Percentiles rank a stretch among this genome's conserved stretches.
Conservation (phyloP, 2,888 invertebrate species). For the Calliphora vomitoria region DNA sequence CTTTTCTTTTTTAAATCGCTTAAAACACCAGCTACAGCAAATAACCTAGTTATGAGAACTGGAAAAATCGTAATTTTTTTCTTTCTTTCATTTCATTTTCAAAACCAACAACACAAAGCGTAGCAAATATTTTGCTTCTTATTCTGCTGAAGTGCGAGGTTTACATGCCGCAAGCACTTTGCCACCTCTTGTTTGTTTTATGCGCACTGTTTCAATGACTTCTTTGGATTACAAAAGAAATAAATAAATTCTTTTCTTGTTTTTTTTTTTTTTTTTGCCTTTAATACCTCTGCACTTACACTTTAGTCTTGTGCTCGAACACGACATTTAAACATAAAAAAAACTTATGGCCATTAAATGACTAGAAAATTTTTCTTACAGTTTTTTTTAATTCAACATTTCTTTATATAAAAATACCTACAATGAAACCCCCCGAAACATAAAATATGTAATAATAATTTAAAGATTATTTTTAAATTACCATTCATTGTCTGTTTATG, state of each 20-base stretch:
- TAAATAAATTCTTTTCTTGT: not conserved
- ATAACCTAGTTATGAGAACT: not conserved
- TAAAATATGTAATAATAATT: not conserved
- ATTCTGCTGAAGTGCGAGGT: not conserved
- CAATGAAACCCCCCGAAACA: not conserved
- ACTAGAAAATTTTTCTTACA: not conserved
- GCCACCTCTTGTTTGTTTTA: slow-evolving; percentile 3
- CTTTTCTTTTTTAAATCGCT: not conserved
- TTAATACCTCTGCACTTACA: too few relatives aligned
- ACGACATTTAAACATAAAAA: not conserved
- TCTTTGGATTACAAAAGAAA: not conserved
- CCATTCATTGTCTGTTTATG: slow-evolving; percentile 9
- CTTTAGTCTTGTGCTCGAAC: too few relatives aligned
- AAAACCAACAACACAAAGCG: not conserved
- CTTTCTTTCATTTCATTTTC: not conserved
- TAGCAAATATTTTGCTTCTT: not conserved
- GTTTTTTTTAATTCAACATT: not conserved
- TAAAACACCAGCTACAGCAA: not conserved
- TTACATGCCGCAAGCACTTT: slow-evolving; percentile 16
- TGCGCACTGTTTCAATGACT: not conserved
- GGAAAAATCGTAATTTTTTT: not conserved
- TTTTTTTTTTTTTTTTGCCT: too few relatives aligned
- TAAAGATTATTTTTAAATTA: slow-evolving; percentile 27
- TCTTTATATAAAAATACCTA: not conserved
- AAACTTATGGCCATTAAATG: not conserved